A percentile compares a stretch with the other conserved stretches of the same genome.
These are phyloP conservation scores for Gryon sp. DNA, from an alignment of 1,140 invertebrate species.

Conservation along the genomic window DNA sequence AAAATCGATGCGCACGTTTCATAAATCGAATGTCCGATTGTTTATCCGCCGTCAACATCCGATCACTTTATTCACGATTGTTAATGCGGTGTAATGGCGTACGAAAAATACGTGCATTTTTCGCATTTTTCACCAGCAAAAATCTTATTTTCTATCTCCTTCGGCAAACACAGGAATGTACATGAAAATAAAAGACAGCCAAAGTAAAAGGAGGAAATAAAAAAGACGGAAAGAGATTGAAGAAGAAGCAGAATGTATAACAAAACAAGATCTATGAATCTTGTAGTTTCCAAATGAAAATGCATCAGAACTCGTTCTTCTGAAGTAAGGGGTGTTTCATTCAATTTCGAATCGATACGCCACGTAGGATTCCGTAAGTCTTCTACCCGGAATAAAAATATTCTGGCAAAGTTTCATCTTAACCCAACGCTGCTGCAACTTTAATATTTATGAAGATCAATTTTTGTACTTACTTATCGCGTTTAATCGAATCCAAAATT, in stretches of 20 bases:
- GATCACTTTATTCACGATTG: conserved; percentile 41
- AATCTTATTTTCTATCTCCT: conserved; percentile 44
- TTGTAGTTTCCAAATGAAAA: conserved; percentile 65
- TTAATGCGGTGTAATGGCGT: conserved; percentile 45
- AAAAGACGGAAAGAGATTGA: conserved; percentile 56
- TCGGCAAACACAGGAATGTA: conserved; percentile 29
- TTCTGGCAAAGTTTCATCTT: conserved; percentile 59
- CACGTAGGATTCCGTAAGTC: conserved; percentile 33
- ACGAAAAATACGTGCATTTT: conserved; percentile 41
- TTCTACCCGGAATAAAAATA: conserved; percentile 54
- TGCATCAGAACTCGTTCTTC: conserved; percentile 62
- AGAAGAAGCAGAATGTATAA: conserved; percentile 64
- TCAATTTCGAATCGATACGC: conserved; percentile 65
- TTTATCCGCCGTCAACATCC: conserved; percentile 36
- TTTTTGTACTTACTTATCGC: conserved; percentile 41
- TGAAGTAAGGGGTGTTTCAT: conserved; percentile 61
- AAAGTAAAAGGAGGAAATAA: conserved; percentile 52
- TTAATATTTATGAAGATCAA: conserved; percentile 54
- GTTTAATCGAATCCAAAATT: conserved; percentile 31
- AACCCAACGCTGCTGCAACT: conserved; percentile 24
- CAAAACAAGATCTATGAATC: conserved; percentile 65
- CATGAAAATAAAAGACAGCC: conserved; percentile 44
- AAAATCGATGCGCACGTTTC: conserved; percentile 6
- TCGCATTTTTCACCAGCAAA: conserved; percentile 20
- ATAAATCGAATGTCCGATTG: conserved; percentile 28